phyloP scores from a whole-genome alignment of 2,113 vertebrate genomes.

The Arothron firmamentum region DNA sequence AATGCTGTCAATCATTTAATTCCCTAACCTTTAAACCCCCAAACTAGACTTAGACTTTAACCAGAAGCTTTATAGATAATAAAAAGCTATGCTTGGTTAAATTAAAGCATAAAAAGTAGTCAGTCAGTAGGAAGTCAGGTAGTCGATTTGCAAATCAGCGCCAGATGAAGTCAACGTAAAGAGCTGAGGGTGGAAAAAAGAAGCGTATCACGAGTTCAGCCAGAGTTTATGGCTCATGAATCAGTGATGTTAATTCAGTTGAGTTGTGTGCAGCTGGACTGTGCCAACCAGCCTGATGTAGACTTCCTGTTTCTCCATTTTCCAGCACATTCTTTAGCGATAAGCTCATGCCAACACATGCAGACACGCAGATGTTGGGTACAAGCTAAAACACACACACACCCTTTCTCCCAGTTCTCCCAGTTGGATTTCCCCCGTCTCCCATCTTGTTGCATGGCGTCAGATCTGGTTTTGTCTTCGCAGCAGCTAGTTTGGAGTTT shows the following conservation, averaged over 20 bases:
- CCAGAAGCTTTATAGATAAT: too few relatives aligned
- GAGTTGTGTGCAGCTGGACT: not conserved
- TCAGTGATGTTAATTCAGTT: not conserved
- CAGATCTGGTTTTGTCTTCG: constrained; percentile 11
- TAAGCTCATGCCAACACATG: constrained; percentile 67
- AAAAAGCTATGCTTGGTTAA: too few relatives aligned
- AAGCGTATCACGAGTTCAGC: not conserved
- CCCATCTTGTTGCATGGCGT: constrained; percentile 5
- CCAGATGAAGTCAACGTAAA: too few relatives aligned
- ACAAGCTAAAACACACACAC: constrained; percentile 13
- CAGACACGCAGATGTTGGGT: constrained; percentile 23
- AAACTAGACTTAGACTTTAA: too few relatives aligned
- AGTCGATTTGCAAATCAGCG: not conserved
- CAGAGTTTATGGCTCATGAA: not conserved
- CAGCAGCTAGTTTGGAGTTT: not conserved
- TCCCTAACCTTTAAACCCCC: too few relatives aligned
- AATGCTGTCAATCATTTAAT: not conserved
- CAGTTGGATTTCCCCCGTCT: constrained; percentile 9
- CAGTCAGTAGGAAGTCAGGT: too few relatives aligned
- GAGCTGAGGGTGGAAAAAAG: not conserved
- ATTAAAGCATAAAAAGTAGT: too few relatives aligned
- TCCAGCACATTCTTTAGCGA: constrained; percentile 71
- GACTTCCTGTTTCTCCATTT: constrained; percentile 74
- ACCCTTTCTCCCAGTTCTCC: not conserved
- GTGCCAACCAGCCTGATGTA: constrained; percentile 47